phyloP scores from a whole-genome alignment of 2,888 invertebrate genomes.

The Linnaemya tessellans region DNA sequence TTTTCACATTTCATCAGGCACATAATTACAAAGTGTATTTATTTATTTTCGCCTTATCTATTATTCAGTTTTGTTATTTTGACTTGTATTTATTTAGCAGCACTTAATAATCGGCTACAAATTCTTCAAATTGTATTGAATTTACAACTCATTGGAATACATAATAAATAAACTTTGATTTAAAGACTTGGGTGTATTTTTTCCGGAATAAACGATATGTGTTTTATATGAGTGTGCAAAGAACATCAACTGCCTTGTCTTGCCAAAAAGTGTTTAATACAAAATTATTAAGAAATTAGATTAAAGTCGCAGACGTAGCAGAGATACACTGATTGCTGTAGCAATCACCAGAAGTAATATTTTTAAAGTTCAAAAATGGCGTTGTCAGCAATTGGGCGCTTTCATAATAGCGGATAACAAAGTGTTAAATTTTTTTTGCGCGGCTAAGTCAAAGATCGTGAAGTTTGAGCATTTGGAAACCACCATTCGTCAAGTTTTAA shows the following conservation, averaged over 20 bases:
- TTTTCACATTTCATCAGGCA: slow-evolving; percentile 61
- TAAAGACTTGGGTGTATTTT: slow-evolving; percentile 16
- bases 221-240: neutral
- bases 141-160: slow-evolving; percentile 30
- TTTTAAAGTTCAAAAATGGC: too few relatives aligned
- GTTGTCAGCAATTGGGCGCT: too few relatives aligned
- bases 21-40: slow-evolving; percentile 60
- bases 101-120: slow-evolving; percentile 43
- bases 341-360: too few relatives aligned
- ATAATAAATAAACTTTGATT: slow-evolving; percentile 27
- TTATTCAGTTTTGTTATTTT: slow-evolving; percentile 14
- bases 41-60: slow-evolving; percentile 50
- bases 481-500: too few relatives aligned
- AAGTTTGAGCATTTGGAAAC: too few relatives aligned
- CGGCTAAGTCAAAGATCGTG: too few relatives aligned
- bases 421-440: too few relatives aligned
- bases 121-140: slow-evolving; percentile 26
- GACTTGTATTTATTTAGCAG: slow-evolving; percentile 37
- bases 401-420: too few relatives aligned
- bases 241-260: neutral
- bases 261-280: neutral
- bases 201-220: slow-evolving; percentile 18
- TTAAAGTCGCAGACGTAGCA: neutral
- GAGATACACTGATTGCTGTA: too few relatives aligned
- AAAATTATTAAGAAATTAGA: slow-evolving; percentile 6